Base-by-base conservation (phyloP, 2,888 invertebrate genomes). In the Notodonta ziczac region DNA sequence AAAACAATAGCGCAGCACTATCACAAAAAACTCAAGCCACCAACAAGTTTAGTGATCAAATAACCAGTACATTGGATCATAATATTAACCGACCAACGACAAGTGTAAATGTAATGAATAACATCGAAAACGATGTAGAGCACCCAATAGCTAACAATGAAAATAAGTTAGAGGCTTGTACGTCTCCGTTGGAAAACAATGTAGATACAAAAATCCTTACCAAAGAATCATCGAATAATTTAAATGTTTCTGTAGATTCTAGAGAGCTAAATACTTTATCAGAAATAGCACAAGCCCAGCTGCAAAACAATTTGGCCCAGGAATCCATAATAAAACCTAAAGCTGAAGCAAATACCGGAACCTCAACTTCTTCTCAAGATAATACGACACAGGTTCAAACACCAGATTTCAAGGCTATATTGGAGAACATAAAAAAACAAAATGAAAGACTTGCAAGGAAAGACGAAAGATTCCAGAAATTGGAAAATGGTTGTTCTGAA, bases 401-500 rank as follows among this genome's bases (percentile, higher is more conserved):
- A 46, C 60, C 66, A 48, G 74, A 85, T 66, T 79, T 78, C 51
- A 78, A 81, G 70, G 63, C 71, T 24, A 83, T 81, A 59, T 68
- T 83, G 69, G 80, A 84, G 69, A 85, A 75, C 57, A 70, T 84
- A 7, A 80, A 69, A 61, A 64, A 67, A 35, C 87, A 87, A 73
- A 76, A 85, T 63, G 84, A 87, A 70, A 70, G 67, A 65, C 72
- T 84, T 52, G 72, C 76, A 51, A 67, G 66, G 56, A 84, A 82
- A 77, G 86, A 88, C 32, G 70, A 82, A 73, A 80, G 77, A 67
- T 71, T 85, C 13, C 67, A 81, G 66, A 77, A 70, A n/a, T 70
- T 86, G 53, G 86, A 88, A 73, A 68, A 62, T 5, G 80, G 69
- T 56, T 85, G 83, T 76, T 73, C 81, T 8, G 76, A 82, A 24